Evolutionary conservation across 2,888 invertebrate genomes (phyloP).

Genomic region (Podotricha telesiphe): DNA sequence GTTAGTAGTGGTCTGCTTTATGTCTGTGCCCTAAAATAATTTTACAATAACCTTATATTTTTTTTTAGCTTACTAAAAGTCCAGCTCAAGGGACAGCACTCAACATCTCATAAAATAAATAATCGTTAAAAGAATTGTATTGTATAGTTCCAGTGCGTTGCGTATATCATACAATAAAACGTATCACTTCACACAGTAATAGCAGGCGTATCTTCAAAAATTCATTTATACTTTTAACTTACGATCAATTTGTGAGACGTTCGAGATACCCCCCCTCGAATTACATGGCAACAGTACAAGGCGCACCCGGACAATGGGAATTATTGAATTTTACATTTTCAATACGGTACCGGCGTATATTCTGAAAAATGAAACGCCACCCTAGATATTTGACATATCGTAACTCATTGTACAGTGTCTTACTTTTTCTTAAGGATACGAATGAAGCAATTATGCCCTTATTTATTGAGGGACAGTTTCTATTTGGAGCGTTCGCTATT

Average conservation of each 20-base stretch:
- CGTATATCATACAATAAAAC: constrained; percentile 43
- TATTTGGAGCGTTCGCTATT: constrained; percentile 60
- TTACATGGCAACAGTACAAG: constrained; percentile 61
- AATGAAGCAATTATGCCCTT: constrained; percentile 71
- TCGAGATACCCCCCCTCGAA: constrained; percentile 27
- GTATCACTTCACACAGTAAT: constrained; percentile 55
- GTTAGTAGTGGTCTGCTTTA: too few relatives aligned
- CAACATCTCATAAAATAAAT: constrained; percentile 15
- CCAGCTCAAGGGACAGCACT: constrained; percentile 12
- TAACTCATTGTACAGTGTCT: constrained; percentile 67
- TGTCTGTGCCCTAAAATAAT: too few relatives aligned
- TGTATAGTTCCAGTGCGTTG: not conserved
- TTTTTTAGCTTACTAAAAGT: not conserved
- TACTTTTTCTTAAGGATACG: constrained; percentile 46
- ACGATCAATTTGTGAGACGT: constrained; percentile 72
- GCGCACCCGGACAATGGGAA: constrained; percentile 69
- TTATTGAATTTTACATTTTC: constrained; percentile 77
- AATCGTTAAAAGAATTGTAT: not conserved
- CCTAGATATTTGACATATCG: constrained; percentile 73
- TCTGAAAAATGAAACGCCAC: constrained; percentile 67
- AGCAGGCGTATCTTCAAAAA: constrained; percentile 55
- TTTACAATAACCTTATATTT: too few relatives aligned
- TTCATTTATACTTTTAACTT: constrained; percentile 65
- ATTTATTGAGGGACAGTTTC: constrained; percentile 66
- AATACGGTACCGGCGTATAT: constrained; percentile 64